Conservation (phyloP, 2,888 invertebrate species). For the Pammene fasciana region DNA sequence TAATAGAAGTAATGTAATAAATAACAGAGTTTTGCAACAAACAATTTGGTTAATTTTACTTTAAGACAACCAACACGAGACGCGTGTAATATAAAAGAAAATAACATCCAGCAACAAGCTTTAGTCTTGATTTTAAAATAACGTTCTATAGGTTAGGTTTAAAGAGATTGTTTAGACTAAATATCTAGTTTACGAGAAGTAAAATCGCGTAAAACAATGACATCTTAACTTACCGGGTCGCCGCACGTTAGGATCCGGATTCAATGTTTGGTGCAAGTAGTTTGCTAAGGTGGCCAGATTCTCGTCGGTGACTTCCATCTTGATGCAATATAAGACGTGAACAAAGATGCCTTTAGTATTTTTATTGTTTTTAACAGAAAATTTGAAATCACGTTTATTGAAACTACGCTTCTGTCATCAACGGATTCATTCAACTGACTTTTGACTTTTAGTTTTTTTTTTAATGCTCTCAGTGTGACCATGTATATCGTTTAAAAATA, state of each 20-base stretch:
- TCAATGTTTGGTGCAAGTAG: constrained; percentile 94
- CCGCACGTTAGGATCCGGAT: constrained; percentile 90
- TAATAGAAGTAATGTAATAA: neutral
- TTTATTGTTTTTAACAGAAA: constrained; percentile 11
- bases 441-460: constrained; percentile 9
- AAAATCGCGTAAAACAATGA: constrained; percentile 15
- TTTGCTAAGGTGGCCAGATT: constrained; percentile 91
- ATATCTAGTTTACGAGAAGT: neutral
- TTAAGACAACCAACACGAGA: neutral
- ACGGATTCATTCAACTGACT: constrained; percentile 22
- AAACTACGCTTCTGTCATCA: constrained; percentile 28
- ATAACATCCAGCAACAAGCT: neutral
- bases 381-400: constrained; percentile 36
- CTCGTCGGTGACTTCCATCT: constrained; percentile 94
- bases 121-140: neutral
- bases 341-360: neutral
- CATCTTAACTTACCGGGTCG: constrained; percentile 87
- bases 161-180: neutral
- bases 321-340: constrained; percentile 2
- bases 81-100: neutral
- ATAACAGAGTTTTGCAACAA: neutral
- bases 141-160: constrained; percentile 1
- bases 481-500: neutral
- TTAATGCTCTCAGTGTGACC: constrained; percentile 12
- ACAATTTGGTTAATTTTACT: constrained; percentile 11